A percentile compares a stretch with the other conserved stretches of the same genome.
phyloP scores from a whole-genome alignment of 2,113 vertebrate species.

The Hyaena hyaena region DNA sequence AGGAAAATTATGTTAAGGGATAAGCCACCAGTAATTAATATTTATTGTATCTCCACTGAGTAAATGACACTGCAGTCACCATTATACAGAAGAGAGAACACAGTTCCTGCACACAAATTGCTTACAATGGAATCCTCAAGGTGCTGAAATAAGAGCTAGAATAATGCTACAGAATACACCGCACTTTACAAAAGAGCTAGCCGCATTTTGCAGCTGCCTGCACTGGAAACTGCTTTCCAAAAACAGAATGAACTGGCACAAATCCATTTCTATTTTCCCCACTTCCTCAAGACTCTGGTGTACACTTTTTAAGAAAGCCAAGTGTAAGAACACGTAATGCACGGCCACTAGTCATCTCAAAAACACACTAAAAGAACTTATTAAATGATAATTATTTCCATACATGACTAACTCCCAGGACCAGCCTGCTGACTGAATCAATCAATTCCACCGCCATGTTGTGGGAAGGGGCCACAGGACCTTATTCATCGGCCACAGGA shows the following conservation, averaged over 20 bases:
- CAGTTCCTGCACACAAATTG: neutral
- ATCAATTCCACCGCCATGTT: neutral
- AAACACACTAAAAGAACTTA: neutral
- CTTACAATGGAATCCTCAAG: neutral
- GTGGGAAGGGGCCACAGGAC: neutral
- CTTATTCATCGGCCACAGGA: neutral
- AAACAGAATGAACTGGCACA: neutral
- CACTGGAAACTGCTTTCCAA: neutral
- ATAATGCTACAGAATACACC: neutral
- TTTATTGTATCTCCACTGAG: conserved; percentile 45
- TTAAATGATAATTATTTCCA: neutral
- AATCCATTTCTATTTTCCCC: no score
- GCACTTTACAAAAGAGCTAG: neutral
- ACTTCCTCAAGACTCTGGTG: neutral
- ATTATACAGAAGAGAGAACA: conserved; percentile 13
- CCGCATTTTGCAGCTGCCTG: no score
- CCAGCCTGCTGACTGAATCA: neutral
- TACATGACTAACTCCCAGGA: neutral
- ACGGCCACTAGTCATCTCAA: neutral
- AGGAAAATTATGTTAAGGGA: conserved; percentile 31
- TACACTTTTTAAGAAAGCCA: neutral
- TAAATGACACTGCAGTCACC: neutral
- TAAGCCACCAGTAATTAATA: conserved; percentile 70
- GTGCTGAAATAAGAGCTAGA: neutral
- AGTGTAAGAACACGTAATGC: neutral